A percentile compares a stretch with the other conserved stretches of the same genome.
Conservation (phyloP, 2,888 invertebrate species). For the Hydroisotoma schaefferi region DNA sequence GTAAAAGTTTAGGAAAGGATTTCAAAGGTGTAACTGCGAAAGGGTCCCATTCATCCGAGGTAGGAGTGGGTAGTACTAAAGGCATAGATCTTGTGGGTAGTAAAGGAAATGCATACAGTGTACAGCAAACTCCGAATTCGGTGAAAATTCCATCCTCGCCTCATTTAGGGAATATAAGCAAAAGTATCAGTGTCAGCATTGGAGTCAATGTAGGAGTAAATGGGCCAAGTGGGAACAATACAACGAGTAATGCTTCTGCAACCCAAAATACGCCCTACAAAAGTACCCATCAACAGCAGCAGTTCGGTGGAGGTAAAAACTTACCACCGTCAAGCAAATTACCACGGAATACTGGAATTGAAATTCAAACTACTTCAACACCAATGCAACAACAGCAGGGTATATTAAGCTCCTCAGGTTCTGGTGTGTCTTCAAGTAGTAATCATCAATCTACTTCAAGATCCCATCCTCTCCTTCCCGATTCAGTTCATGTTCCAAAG, state of each 20-base stretch:
- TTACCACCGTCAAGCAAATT: constrained; percentile 11
- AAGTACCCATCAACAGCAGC: constrained; percentile 4
- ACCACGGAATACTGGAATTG: constrained; percentile 42
- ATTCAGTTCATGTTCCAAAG: constrained; percentile 49
- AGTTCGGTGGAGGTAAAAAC: constrained; percentile 1
- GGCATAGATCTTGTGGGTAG: too few relatives aligned
- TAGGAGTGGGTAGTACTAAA: too few relatives aligned
- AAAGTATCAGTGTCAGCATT: constrained; percentile 35
- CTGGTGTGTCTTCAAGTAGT: constrained; percentile 22
- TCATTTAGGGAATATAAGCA: constrained; percentile 41
- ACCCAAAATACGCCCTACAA: neutral
- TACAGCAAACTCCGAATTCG: too few relatives aligned
- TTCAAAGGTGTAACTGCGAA: too few relatives aligned
- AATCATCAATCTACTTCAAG: constrained; percentile 32
- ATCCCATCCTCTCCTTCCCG: constrained; percentile 44
- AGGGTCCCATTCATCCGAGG: too few relatives aligned
- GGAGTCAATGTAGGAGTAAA: constrained; percentile 11
- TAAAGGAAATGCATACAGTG: too few relatives aligned
- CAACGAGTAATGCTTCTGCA: constrained; percentile 1
- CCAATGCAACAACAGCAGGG: constrained; percentile 24
- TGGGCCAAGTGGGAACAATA: constrained; percentile 4
- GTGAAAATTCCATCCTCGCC: constrained; percentile 29
- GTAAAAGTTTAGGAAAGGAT: too few relatives aligned
- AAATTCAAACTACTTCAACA: constrained; percentile 38
- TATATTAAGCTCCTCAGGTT: constrained; percentile 16